Percentiles rank a stretch among this genome's conserved stretches.
These are phyloP conservation scores for Tuta absoluta DNA, from an alignment of 2,888 invertebrate genomes.

Conservation along the genomic window DNA sequence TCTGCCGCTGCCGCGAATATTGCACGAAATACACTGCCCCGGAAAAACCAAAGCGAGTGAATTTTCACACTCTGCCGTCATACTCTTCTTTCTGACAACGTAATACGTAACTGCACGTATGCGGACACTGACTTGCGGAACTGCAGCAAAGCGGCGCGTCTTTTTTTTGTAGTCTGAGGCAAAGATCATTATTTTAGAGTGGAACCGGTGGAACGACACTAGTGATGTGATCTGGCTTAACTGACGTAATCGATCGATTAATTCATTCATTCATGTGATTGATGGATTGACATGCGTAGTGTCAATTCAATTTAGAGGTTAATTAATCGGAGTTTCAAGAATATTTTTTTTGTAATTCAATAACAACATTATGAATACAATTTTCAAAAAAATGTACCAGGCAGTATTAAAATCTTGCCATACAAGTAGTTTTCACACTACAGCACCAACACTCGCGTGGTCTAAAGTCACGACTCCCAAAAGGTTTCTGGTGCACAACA, in stretches of 20 bases:
- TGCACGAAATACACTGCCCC: too few species aligned
- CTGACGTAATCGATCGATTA: not conserved
- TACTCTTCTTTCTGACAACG: too few species aligned
- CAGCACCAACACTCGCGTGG: constrained; percentile 59
- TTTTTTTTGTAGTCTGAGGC: too few species aligned
- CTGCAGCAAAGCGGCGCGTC: too few species aligned
- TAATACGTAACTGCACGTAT: too few species aligned
- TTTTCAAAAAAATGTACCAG: constrained; percentile 35
- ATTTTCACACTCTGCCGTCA: too few species aligned
- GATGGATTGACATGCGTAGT: not conserved
- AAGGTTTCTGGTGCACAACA: constrained; percentile 85
- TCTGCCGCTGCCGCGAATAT: too few species aligned
- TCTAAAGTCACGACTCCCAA: constrained; percentile 65
- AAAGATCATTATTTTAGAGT: too few species aligned
- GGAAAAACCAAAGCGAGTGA: too few species aligned
- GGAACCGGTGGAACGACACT: too few species aligned
- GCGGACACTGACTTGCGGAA: too few species aligned
- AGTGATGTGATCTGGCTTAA: not conserved
- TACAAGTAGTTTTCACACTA: constrained; percentile 52
- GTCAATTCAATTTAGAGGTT: not conserved
- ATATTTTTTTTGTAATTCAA: not conserved
- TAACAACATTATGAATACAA: not conserved
- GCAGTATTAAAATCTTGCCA: constrained; percentile 32
- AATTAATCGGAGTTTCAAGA: not conserved
- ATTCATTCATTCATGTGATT: not conserved